Conservation (phyloP, 1,140 invertebrate species). For the Venturia canescens region DNA sequence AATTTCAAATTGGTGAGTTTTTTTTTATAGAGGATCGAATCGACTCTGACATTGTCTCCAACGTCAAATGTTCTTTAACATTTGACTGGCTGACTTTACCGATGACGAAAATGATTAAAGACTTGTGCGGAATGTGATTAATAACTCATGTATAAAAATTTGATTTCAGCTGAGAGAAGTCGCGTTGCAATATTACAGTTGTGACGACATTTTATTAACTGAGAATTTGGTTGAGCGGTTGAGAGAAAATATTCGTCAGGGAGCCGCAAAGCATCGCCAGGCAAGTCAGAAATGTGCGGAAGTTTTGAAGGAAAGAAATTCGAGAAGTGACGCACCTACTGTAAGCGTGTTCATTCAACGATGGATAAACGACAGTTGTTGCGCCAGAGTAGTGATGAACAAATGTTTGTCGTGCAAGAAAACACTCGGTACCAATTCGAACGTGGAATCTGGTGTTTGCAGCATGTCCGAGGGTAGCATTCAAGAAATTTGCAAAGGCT, state of each 20-base stretch:
- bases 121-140: too few species aligned
- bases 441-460: slow-evolving; percentile 58
- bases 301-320: slow-evolving; percentile 56
- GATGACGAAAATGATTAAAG: too few species aligned
- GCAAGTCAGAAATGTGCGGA: slow-evolving; percentile 58
- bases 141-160: not conserved
- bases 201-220: slow-evolving; percentile 76
- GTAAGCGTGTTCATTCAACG: slow-evolving; percentile 63
- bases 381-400: slow-evolving; percentile 69
- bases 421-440: slow-evolving; percentile 22
- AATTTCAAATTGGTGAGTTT: slow-evolving; percentile 81
- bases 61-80: too few species aligned
- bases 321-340: slow-evolving; percentile 46
- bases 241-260: slow-evolving; percentile 58
- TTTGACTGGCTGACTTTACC: too few species aligned
- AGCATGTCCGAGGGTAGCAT: slow-evolving; percentile 48
- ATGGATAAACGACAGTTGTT: slow-evolving; percentile 76
- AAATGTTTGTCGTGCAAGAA: slow-evolving; percentile 69
- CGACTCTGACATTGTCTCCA: too few species aligned
- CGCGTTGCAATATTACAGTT: slow-evolving; percentile 83
- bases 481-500: slow-evolving; percentile 61
- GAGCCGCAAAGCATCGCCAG: slow-evolving; percentile 56
- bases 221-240: slow-evolving; percentile 68
- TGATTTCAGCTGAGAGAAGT: slow-evolving; percentile 80
- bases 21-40: slow-evolving; percentile 21